These are phyloP conservation scores for Andrena cerasifolii DNA, from an alignment of 1,140 invertebrate genomes.

Conservation along the genomic window DNA sequence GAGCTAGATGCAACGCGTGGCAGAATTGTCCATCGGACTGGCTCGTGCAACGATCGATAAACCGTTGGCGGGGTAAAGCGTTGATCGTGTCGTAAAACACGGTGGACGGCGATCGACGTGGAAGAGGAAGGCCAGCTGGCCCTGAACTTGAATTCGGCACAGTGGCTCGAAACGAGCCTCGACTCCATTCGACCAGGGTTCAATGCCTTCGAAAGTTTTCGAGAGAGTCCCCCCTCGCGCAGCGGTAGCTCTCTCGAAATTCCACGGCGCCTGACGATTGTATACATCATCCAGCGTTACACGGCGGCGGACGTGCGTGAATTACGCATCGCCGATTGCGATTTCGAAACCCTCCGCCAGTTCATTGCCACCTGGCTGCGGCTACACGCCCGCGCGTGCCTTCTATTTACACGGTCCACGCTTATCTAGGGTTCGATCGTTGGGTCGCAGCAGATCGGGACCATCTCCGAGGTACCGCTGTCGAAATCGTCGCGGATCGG, in stretches of 20 bases:
- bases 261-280: constrained; percentile 18
- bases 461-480: no score
- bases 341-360: constrained; percentile 60
- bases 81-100: neutral
- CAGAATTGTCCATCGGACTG: no score
- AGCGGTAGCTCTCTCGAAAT: constrained; percentile 69
- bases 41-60: no score
- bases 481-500: no score
- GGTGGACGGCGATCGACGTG: neutral
- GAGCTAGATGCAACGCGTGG: no score
- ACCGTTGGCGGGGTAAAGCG: neutral
- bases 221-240: constrained; percentile 41
- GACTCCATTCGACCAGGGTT: constrained; percentile 52
- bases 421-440: no score
- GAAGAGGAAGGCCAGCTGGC: constrained; percentile 45
- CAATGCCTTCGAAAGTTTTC: constrained; percentile 76
- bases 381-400: neutral
- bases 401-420: no score
- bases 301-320: constrained; percentile 32
- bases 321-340: constrained; percentile 51
- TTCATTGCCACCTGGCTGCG: constrained; percentile 65
- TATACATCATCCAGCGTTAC: constrained; percentile 45
- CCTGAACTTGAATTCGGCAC: constrained; percentile 71
- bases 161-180: constrained; percentile 29
- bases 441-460: no score